These are phyloP conservation scores for Sebastes steindachneri DNA, from an alignment of 2,797 vertebrate genomes.

Conservation along the genomic window DNA sequence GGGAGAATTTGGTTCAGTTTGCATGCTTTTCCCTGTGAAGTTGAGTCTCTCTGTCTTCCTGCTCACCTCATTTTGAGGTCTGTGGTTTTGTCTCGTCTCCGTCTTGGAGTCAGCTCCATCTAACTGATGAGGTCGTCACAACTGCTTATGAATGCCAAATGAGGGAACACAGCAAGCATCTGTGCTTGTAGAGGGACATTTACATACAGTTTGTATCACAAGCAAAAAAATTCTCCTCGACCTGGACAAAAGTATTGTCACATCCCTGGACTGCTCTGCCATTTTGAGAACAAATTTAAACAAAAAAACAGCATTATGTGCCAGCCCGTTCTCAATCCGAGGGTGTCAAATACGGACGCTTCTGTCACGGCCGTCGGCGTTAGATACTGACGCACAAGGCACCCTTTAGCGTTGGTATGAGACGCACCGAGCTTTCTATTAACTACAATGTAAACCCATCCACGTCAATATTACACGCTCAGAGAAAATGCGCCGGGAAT, in stretches of 20 bases:
- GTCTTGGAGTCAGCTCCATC: slow-evolving; percentile 77
- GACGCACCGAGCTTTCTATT: no score
- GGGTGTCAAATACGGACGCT: no score
- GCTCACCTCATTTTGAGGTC: slow-evolving; percentile 78
- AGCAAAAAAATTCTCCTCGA: slow-evolving; percentile 64
- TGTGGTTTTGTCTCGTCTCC: slow-evolving; percentile 78
- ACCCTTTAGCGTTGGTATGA: no score
- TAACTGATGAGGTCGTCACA: slow-evolving; percentile 85
- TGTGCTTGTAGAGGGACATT: slow-evolving; percentile 47
- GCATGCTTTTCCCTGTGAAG: slow-evolving; percentile 73
- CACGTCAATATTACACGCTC: accelerated
- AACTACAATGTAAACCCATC: no score
- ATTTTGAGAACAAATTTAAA: slow-evolving; percentile 11
- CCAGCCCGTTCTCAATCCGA: neutral
- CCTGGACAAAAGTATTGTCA: slow-evolving; percentile 53
- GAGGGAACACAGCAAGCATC: slow-evolving; percentile 54
- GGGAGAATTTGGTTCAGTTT: slow-evolving; percentile 67
- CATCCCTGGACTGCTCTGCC: slow-evolving; percentile 14
- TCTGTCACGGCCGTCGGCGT: no score
- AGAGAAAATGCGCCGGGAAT: accelerated
- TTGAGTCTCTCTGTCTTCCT: slow-evolving; percentile 70
- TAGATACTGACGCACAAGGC: no score
- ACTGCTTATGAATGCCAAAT: slow-evolving; percentile 77
- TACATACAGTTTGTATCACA: slow-evolving; percentile 66
- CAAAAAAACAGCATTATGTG: neutral